Base-by-base conservation (phyloP, 1,140 invertebrate species). In the Nasonia vitripennis region DNA sequence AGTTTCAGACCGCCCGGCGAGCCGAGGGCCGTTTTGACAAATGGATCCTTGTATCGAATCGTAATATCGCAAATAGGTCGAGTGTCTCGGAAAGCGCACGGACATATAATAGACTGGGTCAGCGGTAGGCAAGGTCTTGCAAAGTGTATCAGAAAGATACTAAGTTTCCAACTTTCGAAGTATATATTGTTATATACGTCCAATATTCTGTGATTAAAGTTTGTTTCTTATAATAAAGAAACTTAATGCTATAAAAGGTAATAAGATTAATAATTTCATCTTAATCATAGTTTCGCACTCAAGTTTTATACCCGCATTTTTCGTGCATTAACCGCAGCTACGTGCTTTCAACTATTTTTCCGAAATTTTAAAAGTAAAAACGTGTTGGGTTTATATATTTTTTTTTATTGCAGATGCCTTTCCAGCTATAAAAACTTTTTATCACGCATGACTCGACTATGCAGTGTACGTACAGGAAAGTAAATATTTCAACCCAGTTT, bases 51-150 rank as follows among this genome's bases (percentile, higher is more conserved):
- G 37, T 45, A 11, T 41, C 31, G 73, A 45, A 75, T 71, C 31
- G 12, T 75, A 75, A 34, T 20, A 75, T 75, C 73, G 7, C 27
- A 75, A 75, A 45, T 37, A 75, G 31, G 68, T 71, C 31, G 14
- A 71, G 6, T 71, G 68, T 27, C 12, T 71, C 9, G 27, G 31
- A 27, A 34, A 71, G 31, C 11, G 6, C 23, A 71, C 7, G 27
- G 31, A 71, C 4, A 31, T 71, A 71, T 71, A 71, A 71, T 31
- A 62, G 55, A 62, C 55, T 62, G 55, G 55, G 55, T 62, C 17
- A 62, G 55, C 55, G 48, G 14, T 12, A 51, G 48, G 48, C 12
- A 12, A 2, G 14, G 17, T 62, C 55, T 62, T 62, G 55, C 14
- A 62, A 62, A n/a, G 20, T 62, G 9, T 62, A 62, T n/a, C 55